Evolutionary conservation across 2,797 vertebrate species (phyloP).

Genomic region (Mallotus villosus): DNA sequence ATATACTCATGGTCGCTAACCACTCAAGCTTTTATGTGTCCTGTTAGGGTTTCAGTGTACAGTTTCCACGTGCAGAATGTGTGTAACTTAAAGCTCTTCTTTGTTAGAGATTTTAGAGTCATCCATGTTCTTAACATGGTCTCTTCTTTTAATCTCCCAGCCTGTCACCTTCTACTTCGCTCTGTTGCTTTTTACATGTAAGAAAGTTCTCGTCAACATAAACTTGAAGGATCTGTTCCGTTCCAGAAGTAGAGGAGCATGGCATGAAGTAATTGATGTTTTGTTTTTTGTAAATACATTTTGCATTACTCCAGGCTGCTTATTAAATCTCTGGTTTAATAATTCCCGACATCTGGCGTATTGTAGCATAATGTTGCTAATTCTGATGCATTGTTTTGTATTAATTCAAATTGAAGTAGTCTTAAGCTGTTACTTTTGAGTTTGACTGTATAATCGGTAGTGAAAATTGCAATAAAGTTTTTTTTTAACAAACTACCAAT

Average conservation of each 20-base stretch:
- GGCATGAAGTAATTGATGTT: conserved; percentile 86
- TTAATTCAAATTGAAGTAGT: conserved; percentile 62
- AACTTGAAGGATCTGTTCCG: conserved; percentile 76
- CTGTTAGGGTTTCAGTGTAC: conserved; percentile 71
- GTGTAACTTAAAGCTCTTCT: conserved; percentile 56
- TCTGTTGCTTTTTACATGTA: conserved; percentile 28
- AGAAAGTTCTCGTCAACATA: conserved; percentile 73
- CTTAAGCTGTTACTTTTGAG: conserved; percentile 59
- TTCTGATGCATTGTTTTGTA: conserved; percentile 62
- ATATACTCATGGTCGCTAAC: conserved; percentile 78
- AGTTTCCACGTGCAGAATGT: conserved; percentile 73
- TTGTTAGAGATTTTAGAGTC: conserved; percentile 24
- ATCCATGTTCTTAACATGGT: conserved; percentile 18
- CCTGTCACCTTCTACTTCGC: background rate
- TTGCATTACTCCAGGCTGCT: conserved; percentile 81
- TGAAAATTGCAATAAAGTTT: conserved; percentile 74
- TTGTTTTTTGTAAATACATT: conserved; percentile 93
- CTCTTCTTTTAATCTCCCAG: background rate
- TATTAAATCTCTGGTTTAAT: conserved; percentile 48
- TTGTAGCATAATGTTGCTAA: conserved; percentile 41
- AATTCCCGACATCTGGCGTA: conserved; percentile 45
- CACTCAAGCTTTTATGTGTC: conserved; percentile 55
- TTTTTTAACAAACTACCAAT: conserved; percentile 54
- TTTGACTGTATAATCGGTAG: conserved; percentile 72
- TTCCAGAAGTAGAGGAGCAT: conserved; percentile 82